These are phyloP conservation scores for Sciurus vulgaris DNA, from an alignment of 2,797 vertebrate species.

Conservation along the genomic window DNA sequence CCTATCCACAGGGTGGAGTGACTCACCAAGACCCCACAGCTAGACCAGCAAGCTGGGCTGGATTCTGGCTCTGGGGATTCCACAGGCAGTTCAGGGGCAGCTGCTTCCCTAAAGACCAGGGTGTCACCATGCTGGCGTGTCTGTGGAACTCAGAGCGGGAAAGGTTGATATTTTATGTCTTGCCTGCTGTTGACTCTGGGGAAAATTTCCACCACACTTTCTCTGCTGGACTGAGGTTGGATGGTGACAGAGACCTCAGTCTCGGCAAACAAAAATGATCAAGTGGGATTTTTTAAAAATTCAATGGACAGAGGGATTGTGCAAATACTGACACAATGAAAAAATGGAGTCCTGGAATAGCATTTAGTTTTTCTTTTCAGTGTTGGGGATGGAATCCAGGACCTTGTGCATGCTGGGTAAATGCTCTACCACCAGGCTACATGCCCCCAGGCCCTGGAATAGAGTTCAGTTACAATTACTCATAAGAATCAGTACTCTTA, in stretches of 20 bases:
- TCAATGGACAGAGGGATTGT: background rate
- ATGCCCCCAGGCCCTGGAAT: background rate
- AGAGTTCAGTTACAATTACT: background rate
- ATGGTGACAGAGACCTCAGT: background rate
- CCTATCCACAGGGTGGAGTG: constrained; percentile 52
- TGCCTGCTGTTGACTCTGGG: background rate
- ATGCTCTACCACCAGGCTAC: background rate
- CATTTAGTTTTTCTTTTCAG: background rate
- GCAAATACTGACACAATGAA: background rate
- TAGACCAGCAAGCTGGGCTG: background rate
- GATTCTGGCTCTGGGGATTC: background rate
- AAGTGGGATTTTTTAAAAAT: background rate
- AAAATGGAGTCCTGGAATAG: background rate
- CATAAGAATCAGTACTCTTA: background rate
- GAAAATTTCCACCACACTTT: background rate
- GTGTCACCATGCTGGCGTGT: background rate
- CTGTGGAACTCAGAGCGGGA: background rate
- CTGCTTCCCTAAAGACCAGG: background rate
- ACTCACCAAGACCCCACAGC: constrained; percentile 49
- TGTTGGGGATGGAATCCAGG: background rate
- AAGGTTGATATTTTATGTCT: background rate
- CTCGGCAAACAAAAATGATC: background rate
- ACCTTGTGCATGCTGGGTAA: background rate
- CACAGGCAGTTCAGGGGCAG: background rate
- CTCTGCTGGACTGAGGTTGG: background rate